These are phyloP conservation scores for Enteromius argenteus DNA, from an alignment of 2,797 vertebrate species.

Conservation along the genomic window DNA sequence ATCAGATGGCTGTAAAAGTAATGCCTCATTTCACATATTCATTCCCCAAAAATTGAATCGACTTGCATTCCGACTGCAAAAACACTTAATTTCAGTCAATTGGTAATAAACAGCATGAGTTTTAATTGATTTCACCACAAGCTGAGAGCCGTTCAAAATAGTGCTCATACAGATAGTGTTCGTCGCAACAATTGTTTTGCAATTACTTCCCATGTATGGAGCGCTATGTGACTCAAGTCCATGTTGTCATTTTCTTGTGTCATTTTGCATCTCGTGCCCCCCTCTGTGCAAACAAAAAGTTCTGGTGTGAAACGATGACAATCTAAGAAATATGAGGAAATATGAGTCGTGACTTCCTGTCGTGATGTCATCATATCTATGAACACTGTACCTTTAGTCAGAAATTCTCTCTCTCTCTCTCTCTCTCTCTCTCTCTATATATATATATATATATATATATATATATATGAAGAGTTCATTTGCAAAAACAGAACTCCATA, in stretches of 20 bases:
- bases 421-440: no score
- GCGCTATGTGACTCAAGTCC: slow-evolving; percentile 25
- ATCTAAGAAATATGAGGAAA: slow-evolving; percentile 20
- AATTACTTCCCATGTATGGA: slow-evolving; percentile 40
- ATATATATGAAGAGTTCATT: no score
- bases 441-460: no score
- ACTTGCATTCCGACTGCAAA: slow-evolving; percentile 59
- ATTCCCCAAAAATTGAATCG: slow-evolving; percentile 68
- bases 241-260: slow-evolving; percentile 28
- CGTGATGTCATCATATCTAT: slow-evolving; percentile 12
- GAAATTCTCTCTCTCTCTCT: no score
- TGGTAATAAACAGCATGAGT: slow-evolving; percentile 65
- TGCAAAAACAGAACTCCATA: no score
- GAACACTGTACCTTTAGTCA: slow-evolving; percentile 8
- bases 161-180: slow-evolving; percentile 38
- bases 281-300: slow-evolving; percentile 26
- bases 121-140: slow-evolving; percentile 68
- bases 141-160: slow-evolving; percentile 66
- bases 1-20: slow-evolving; percentile 59
- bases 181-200: slow-evolving; percentile 48
- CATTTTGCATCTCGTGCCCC: slow-evolving; percentile 17
- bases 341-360: slow-evolving; percentile 20
- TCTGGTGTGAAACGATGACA: slow-evolving; percentile 14
- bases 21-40: slow-evolving; percentile 65
- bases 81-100: slow-evolving; percentile 65